A percentile compares a stretch with the other conserved stretches of the same genome.
phyloP scores from a whole-genome alignment of 92 coral and sea anemone species.

The Micromussa lordhowensis region DNA sequence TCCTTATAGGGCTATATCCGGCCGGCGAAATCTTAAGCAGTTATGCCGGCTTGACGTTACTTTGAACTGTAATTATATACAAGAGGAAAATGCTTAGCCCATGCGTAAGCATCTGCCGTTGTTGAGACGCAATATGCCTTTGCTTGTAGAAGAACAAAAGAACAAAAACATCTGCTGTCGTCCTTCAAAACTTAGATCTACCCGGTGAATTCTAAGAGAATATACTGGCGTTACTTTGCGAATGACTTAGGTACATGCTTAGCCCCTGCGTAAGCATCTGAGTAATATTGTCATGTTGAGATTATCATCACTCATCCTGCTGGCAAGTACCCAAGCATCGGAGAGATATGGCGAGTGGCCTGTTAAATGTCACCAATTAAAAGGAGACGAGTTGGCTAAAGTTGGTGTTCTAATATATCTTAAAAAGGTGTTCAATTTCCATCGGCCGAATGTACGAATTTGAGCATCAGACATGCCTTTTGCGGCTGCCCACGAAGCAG shows the following conservation, averaged over 20 bases:
- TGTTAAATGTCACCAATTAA: not conserved
- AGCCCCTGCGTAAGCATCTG: not conserved
- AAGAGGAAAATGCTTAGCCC: not conserved
- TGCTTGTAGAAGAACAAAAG: not conserved
- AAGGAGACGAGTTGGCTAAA: no score
- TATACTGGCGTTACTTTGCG: not conserved
- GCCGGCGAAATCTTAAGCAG: not conserved
- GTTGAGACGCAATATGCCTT: not conserved
- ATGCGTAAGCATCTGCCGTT: no score
- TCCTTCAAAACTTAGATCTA: not conserved
- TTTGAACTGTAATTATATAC: not conserved
- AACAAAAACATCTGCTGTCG: not conserved
- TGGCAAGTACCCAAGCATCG: no score
- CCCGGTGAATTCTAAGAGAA: no score
- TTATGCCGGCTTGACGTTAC: not conserved
- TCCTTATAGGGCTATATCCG: not conserved
- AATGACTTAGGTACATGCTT: no score
- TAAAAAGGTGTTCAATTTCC: conserved; percentile 30
- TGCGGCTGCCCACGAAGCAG: conserved; percentile 13
- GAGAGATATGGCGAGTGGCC: conserved; percentile 16
- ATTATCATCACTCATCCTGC: not conserved
- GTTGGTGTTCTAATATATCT: conserved; percentile 4
- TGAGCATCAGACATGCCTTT: conserved; percentile 23
- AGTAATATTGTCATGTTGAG: not conserved
- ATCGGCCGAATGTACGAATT: conserved; percentile 7